Conservation (phyloP, 2,797 vertebrate genomes). For the Hybognathus amarus region DNA sequence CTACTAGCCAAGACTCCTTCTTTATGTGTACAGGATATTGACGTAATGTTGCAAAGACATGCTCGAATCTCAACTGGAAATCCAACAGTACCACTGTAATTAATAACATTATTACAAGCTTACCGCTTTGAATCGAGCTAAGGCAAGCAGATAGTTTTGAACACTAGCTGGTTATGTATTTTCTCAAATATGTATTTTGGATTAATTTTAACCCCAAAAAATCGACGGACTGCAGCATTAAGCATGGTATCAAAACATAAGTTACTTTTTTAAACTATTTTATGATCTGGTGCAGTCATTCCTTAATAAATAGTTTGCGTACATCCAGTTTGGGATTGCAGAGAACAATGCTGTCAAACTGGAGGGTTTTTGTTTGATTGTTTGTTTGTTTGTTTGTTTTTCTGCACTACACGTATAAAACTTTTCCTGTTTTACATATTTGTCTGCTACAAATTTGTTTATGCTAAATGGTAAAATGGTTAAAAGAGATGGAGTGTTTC, state of each 20-base stretch:
- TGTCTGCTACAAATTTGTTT: background rate
- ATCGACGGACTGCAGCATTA: too few species aligned
- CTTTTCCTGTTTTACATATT: background rate
- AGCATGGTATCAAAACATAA: background rate
- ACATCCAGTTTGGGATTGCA: background rate
- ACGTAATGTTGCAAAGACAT: too few species aligned
- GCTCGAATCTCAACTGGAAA: too few species aligned
- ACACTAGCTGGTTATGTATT: too few species aligned
- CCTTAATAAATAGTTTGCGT: background rate
- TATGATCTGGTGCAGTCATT: background rate
- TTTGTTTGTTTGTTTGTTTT: background rate
- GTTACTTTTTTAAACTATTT: background rate
- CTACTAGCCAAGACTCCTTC: too few species aligned
- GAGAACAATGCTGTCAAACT: background rate
- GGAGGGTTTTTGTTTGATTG: background rate
- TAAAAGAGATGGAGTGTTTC: constrained; percentile 1
- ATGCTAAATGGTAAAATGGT: background rate
- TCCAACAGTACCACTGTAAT: too few species aligned
- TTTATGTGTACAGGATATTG: too few species aligned
- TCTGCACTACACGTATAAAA: background rate
- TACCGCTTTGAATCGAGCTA: too few species aligned
- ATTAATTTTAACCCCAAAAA: too few species aligned
- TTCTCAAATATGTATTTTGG: too few species aligned
- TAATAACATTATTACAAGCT: too few species aligned
- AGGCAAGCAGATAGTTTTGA: too few species aligned